Percentiles rank a stretch among this genome's conserved stretches.
phyloP scores from a whole-genome alignment of 2,113 vertebrate genomes.

The Urocynchramus pylzowi region DNA sequence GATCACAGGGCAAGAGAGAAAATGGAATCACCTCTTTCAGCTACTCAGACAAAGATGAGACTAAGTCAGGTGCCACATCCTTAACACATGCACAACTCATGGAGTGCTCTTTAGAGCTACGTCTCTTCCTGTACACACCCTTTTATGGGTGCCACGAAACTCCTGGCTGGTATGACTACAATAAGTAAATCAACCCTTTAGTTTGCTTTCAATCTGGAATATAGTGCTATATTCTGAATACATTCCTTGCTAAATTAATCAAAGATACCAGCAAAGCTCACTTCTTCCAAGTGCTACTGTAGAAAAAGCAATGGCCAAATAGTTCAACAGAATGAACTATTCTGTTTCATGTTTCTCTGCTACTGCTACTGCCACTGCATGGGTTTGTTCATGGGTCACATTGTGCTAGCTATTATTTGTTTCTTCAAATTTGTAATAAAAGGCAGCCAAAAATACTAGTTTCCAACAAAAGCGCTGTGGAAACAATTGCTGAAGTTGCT shows the following conservation, averaged over 20 bases:
- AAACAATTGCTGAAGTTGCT: slow-evolving; percentile 46
- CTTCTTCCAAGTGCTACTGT: not conserved
- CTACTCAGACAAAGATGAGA: not conserved
- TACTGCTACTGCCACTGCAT: not conserved
- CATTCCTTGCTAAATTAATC: not conserved
- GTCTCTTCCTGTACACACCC: not conserved
- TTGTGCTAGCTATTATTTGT: not conserved
- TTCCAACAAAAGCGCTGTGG: slow-evolving; percentile 22
- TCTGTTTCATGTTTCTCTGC: not conserved
- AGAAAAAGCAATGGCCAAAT: not conserved
- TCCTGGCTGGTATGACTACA: not conserved
- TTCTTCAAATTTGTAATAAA: slow-evolving; percentile 3
- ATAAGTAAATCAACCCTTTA: not conserved
- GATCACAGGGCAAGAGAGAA: not conserved
- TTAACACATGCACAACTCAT: fast-evolving
- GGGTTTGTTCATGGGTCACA: not conserved
- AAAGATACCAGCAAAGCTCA: not conserved
- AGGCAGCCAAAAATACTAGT: slow-evolving; percentile 12
- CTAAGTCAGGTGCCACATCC: not conserved
- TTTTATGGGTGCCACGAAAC: not conserved
- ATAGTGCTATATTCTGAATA: not conserved
- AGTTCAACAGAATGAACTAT: not conserved
- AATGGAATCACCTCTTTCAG: not conserved
- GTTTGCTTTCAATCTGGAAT: not conserved
- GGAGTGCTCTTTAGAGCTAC: fast-evolving